Evolutionary conservation across 2,888 invertebrate species (phyloP), one percentile per base, ranked within the genome.

Genomic region (Anoplius nigerrimus): DNA sequence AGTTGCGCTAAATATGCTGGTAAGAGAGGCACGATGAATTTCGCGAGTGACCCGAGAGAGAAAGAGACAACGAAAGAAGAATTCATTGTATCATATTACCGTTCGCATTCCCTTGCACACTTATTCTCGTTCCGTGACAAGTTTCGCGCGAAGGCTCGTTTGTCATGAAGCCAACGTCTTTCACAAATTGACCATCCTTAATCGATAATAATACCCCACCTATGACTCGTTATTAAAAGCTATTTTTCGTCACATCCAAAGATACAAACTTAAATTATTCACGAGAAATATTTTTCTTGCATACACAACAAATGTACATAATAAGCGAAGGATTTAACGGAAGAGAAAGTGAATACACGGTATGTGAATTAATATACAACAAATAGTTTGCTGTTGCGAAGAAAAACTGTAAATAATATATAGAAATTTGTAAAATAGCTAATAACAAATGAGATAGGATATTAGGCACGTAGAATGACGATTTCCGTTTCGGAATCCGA

Each of bases 241-340:
- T 83, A 81, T 83, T 83, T 82, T 83, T 83, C 76, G 72, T 75
- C 76, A 68, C 74, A 64, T 75, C 79, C 77, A 81, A 79, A 79
- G 75, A 77, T 74, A 72, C 62, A 80, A 34, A 82, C 74, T 75
- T 69, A 71, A 78, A 79, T 77, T 72, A 79, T 65, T 76, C 66
- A 79, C 71, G 70, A 81, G 78, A 77, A 72, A 80, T 84, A 84
- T 84, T 82, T 82, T 82, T 84, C 76, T 79, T 79, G 82, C 76
- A 76, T 79, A 74, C 76, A 78, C 75, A 80, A 84, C 79, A 82
- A 77, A 80, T 85, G 83, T 79, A 78, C 74, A 80, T 83, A 82
- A 75, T 59, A 34, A 34, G 34, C 16, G 48, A 67, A 53, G 59
- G 11, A 34, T 3, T 20, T 27, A 43, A 45, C 34, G 58, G 54